phyloP scores from a whole-genome alignment of 2,113 vertebrate genomes.

The Macrotus californicus region DNA sequence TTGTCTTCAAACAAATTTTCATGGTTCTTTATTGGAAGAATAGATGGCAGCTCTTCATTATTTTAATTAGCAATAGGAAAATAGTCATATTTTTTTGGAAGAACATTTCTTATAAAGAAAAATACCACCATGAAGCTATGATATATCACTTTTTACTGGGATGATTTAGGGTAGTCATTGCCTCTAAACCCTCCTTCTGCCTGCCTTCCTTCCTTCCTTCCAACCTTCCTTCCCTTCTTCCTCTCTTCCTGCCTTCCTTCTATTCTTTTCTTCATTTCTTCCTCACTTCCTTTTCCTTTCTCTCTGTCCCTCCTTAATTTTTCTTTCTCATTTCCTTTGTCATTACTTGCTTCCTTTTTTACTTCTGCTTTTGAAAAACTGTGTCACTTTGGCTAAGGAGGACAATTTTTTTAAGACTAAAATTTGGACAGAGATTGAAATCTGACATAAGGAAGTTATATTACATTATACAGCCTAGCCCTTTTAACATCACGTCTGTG shows the following conservation, averaged over 20 bases:
- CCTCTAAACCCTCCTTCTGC: rapidly evolving
- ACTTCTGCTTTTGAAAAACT: background rate
- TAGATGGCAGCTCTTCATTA: background rate
- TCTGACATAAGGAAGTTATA: background rate
- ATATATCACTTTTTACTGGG: background rate
- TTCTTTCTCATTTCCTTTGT: background rate
- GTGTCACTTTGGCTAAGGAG: background rate
- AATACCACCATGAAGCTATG: background rate
- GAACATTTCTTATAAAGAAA: conserved; percentile 7
- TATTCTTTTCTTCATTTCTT: too few relatives aligned
- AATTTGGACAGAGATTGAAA: background rate
- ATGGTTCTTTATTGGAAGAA: background rate
- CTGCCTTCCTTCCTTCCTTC: rapidly evolving
- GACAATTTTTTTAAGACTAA: background rate
- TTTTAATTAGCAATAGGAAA: background rate
- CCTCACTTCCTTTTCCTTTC: background rate
- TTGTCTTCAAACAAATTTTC: background rate
- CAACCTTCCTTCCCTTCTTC: background rate
- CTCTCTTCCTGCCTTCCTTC: background rate
- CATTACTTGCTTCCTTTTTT: background rate
- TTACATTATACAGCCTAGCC: background rate
- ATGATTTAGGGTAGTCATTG: background rate
- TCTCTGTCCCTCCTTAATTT: background rate
- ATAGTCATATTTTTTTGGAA: background rate
- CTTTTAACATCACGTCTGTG: background rate